Conservation (phyloP, 1,140 invertebrate genomes). For the Drosophila eugracilis region DNA sequence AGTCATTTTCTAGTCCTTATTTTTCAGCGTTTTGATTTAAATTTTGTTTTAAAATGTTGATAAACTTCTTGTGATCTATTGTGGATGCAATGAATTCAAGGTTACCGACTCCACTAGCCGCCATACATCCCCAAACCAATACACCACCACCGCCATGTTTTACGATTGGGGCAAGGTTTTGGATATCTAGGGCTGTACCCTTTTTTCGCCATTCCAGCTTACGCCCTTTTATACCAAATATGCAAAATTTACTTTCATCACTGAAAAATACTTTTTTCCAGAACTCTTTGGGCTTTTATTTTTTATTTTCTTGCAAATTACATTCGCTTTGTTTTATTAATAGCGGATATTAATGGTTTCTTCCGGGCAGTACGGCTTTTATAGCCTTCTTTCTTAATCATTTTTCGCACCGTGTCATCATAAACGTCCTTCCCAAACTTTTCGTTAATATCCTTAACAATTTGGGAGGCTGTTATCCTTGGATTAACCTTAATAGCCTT, state of each 20-base stretch:
- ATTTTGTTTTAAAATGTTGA: neutral
- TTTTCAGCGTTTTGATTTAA: too few species aligned
- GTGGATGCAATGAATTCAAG: neutral
- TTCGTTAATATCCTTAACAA: conserved; percentile 8
- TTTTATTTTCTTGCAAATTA: too few species aligned
- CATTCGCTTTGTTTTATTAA: too few species aligned
- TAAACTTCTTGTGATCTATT: too few species aligned
- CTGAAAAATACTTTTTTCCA: conserved; percentile 14
- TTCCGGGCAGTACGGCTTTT: neutral
- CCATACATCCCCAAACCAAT: neutral
- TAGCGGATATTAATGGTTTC: too few species aligned
- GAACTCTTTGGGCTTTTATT: neutral
- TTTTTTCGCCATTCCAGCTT: neutral
- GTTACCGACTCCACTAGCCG: neutral
- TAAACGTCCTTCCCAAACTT: conserved; percentile 1
- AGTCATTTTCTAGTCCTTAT: too few species aligned
- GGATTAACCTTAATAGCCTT: conserved; percentile 4
- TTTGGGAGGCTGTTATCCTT: neutral
- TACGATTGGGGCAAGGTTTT: conserved; percentile 8
- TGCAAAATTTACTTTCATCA: conserved; percentile 23
- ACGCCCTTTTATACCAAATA: conserved; percentile 22
- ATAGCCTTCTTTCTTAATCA: neutral
- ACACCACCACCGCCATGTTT: neutral
- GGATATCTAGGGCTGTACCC: conserved; percentile 15
- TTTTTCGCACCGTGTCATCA: too few species aligned